These are phyloP conservation scores for Poicephalus meyeri DNA, from an alignment of 2,113 vertebrate genomes.

Conservation along the genomic window DNA sequence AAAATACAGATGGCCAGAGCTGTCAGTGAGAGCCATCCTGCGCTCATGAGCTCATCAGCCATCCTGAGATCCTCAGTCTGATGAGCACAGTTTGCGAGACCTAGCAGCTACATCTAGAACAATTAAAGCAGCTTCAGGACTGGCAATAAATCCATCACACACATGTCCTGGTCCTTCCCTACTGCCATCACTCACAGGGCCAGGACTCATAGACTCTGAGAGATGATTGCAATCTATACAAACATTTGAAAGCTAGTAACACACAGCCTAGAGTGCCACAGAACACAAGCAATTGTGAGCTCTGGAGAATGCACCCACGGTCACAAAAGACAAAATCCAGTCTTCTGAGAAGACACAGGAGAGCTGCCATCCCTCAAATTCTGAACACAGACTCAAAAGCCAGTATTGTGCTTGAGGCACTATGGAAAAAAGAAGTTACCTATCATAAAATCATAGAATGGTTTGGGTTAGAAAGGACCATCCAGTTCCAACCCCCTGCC, in stretches of 20 bases:
- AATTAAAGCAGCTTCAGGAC: neutral
- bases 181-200: no score
- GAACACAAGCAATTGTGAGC: neutral
- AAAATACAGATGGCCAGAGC: neutral
- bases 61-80: neutral
- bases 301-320: fast-evolving
- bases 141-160: neutral
- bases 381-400: neutral
- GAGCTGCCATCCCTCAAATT: neutral
- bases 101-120: neutral
- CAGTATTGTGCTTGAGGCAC: neutral
- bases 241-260: neutral
- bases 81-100: neutral
- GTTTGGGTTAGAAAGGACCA: neutral
- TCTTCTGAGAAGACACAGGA: neutral
- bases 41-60: neutral
- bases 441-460: neutral
- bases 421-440: neutral
- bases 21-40: neutral
- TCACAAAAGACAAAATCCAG: neutral
- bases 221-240: neutral
- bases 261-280: neutral
- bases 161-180: neutral
- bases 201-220: neutral
- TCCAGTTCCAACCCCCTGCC: neutral